These are phyloP conservation scores for Grantiella picta DNA, from an alignment of 2,113 vertebrate species.

Conservation along the genomic window DNA sequence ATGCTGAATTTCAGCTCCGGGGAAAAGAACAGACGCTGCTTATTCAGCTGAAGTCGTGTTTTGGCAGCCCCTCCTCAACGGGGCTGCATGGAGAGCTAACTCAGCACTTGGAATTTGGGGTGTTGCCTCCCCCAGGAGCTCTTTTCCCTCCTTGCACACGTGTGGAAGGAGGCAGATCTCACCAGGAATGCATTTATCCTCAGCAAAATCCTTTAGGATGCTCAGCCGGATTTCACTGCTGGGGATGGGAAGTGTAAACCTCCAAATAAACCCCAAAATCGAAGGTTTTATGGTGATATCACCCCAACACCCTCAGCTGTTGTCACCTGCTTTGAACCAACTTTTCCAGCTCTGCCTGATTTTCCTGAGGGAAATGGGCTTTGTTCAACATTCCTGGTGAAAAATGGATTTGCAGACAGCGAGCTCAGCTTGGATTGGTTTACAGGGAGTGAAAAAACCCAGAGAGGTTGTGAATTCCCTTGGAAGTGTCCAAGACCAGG, in stretches of 20 bases:
- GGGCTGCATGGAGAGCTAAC: background rate
- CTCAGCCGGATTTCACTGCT: background rate
- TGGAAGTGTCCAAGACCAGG: background rate
- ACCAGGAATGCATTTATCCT: background rate
- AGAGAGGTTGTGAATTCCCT: background rate
- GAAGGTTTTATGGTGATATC: background rate
- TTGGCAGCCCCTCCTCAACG: background rate
- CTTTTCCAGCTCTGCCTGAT: background rate
- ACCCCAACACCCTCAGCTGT: background rate
- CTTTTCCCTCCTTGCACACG: background rate
- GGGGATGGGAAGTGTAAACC: background rate
- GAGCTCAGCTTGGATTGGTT: background rate
- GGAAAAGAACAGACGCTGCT: background rate
- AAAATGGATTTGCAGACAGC: background rate
- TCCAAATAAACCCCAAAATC: background rate
- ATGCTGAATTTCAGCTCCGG: conserved; percentile 4
- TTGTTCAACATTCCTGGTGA: background rate
- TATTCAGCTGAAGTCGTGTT: conserved; percentile 8
- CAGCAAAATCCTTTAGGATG: background rate
- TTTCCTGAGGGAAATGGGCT: fast-evolving
- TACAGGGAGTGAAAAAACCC: background rate
- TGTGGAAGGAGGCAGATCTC: background rate
- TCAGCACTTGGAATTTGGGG: background rate
- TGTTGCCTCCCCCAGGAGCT: background rate
- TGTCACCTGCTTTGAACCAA: background rate